These are phyloP conservation scores for Montipora capitata DNA, from an alignment of 92 coral and sea anemone genomes.

Conservation along the genomic window DNA sequence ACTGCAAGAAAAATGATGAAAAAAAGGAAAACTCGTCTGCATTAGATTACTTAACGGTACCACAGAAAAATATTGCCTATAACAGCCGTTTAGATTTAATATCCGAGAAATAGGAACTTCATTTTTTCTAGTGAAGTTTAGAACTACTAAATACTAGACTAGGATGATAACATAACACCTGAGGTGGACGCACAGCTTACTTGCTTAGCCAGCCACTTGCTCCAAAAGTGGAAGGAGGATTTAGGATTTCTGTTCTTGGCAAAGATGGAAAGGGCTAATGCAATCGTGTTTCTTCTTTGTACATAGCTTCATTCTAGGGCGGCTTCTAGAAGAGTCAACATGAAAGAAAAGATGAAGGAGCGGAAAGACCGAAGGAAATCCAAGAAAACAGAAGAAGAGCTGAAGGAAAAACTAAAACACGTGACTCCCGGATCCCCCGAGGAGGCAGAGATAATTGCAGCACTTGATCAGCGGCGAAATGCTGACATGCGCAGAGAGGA, in stretches of 20 bases:
- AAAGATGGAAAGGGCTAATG: not conserved
- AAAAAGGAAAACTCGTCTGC: no score
- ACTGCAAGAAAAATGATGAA: no score
- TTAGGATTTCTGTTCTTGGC: not conserved
- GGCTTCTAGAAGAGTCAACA: conserved; percentile 75
- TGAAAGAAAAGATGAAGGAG: conserved; percentile 94
- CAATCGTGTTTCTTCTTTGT: not conserved
- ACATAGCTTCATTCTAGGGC: conserved; percentile 83
- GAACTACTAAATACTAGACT: no score
- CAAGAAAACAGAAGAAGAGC: conserved; percentile 82
- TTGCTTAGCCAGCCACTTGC: no score
- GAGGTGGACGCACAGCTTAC: no score
- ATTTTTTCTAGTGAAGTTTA: no score
- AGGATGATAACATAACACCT: no score
- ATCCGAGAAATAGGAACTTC: not conserved
- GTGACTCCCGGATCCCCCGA: conserved; percentile 90
- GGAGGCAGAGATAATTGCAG: conserved; percentile 86
- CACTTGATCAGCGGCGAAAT: conserved; percentile 72
- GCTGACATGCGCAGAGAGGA: conserved; percentile 85
- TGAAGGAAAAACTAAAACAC: conserved; percentile 82
- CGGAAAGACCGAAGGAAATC: conserved; percentile 85
- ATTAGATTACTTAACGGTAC: not conserved
- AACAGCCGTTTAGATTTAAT: not conserved
- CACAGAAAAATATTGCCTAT: not conserved
- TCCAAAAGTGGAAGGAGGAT: not conserved